Evolutionary conservation across 2,797 vertebrate species (phyloP).

Genomic region (Spondyliosoma cantharus): DNA sequence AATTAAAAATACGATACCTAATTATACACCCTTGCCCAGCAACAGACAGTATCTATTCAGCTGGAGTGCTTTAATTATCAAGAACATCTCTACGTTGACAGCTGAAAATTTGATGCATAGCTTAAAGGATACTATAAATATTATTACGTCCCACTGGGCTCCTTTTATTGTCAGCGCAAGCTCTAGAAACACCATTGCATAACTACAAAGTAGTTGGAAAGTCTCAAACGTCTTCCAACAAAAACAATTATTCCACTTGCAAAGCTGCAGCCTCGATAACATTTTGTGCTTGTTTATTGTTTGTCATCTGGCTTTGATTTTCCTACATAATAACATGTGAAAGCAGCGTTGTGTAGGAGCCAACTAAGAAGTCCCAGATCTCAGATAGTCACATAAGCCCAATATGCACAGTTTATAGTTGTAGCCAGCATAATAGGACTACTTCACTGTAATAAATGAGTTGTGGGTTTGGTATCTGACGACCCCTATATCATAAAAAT

Average conservation of each 20-base stretch:
- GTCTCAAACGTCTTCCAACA: constrained; percentile 22
- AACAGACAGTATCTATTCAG: constrained; percentile 5
- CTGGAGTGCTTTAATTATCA: constrained; percentile 23
- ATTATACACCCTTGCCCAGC: not conserved
- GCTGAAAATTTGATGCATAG: constrained; percentile 10
- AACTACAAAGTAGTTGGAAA: constrained; percentile 25
- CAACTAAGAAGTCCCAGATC: constrained; percentile 13
- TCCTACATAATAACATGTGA: constrained; percentile 33
- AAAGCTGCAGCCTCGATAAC: constrained; percentile 33
- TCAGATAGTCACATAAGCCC: constrained; percentile 2
- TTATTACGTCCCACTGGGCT: constrained; percentile 2
- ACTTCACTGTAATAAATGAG: constrained; percentile 14
- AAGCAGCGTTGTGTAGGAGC: constrained; percentile 7
- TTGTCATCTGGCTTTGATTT: constrained; percentile 54
- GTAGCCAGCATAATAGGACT: constrained; percentile 6
- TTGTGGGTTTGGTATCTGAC: not conserved
- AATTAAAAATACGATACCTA: not conserved
- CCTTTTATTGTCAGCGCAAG: constrained; percentile 10
- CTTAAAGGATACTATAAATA: constrained; percentile 32
- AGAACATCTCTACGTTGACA: constrained; percentile 18
- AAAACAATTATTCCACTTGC: constrained; percentile 30
- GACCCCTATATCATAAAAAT: not conserved
- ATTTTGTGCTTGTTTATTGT: constrained; percentile 45
- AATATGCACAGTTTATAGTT: constrained; percentile 1
- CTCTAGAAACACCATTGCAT: constrained; percentile 22